phyloP scores from a whole-genome alignment of 2,888 invertebrate genomes.

The Cephus nigrinus region DNA sequence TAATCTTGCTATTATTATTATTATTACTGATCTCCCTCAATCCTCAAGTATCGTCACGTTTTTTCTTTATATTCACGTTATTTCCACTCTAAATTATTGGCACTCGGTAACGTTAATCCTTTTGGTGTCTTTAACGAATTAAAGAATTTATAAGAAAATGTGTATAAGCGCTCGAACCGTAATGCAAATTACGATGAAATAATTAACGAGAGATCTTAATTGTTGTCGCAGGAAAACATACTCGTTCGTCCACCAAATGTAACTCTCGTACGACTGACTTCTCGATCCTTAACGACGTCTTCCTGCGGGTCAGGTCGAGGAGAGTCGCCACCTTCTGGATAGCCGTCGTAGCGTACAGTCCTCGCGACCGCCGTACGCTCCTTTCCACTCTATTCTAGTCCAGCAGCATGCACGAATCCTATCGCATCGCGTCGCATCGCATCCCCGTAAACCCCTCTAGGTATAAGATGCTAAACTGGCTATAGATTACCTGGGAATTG shows the following conservation, averaged over 20 bases:
- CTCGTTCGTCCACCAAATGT: not conserved
- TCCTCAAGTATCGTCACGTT: not conserved
- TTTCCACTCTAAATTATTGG: not conserved
- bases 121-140: not conserved
- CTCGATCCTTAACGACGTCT: not conserved
- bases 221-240: not conserved
- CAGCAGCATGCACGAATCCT: constrained; percentile 35
- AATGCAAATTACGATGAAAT: not conserved
- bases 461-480: constrained; percentile 33
- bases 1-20: not conserved
- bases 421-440: constrained; percentile 34
- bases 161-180: not conserved
- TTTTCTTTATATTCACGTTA: not conserved
- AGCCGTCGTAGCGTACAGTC: not conserved
- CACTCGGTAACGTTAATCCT: not conserved
- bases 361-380: constrained; percentile 3
- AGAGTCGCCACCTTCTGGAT: constrained; percentile 10
- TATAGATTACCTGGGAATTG: constrained; percentile 6
- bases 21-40: not conserved
- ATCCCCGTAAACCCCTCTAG: constrained; percentile 36
- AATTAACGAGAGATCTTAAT: not conserved
- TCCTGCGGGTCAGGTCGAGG: constrained; percentile 19
- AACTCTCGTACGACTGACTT: not conserved
- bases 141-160: not conserved
- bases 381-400: constrained; percentile 41